These are phyloP conservation scores for Heliopora coerulea DNA, from an alignment of 92 coral and sea anemone species.

Conservation along the genomic window DNA sequence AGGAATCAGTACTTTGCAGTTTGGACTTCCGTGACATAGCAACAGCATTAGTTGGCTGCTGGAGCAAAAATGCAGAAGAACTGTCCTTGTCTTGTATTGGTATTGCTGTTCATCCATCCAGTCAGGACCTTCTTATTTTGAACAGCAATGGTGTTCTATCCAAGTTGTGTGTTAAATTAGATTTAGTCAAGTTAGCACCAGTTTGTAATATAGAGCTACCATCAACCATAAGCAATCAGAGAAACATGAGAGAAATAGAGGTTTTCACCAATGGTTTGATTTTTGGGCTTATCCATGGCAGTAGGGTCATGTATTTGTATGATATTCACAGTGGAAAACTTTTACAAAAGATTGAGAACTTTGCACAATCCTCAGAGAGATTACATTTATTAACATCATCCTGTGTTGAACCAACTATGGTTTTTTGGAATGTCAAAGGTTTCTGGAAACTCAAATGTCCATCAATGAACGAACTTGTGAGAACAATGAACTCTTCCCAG, in stretches of 20 bases:
- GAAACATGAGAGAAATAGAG: neutral
- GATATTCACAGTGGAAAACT: conserved; percentile 71
- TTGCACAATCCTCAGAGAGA: conserved; percentile 47
- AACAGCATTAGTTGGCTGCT: conserved; percentile 65
- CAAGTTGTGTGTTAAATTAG: conserved; percentile 58
- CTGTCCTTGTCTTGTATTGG: conserved; percentile 34
- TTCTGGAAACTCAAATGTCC: conserved; percentile 75
- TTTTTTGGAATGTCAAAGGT: conserved; percentile 68
- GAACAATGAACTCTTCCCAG: neutral
- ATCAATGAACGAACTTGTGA: conserved; percentile 63
- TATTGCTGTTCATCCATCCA: conserved; percentile 66
- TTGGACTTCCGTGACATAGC: conserved; percentile 78
- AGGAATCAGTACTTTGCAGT: conserved; percentile 49
- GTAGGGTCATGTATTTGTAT: conserved; percentile 58
- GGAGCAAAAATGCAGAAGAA: conserved; percentile 44
- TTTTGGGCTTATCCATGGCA: conserved; percentile 60
- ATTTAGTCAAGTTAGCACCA: conserved; percentile 44
- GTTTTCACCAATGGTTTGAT: conserved; percentile 65
- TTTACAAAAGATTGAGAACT: conserved; percentile 51
- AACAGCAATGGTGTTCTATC: conserved; percentile 46
- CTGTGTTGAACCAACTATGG: conserved; percentile 54
- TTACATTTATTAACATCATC: conserved; percentile 49
- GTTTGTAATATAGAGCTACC: conserved; percentile 51
- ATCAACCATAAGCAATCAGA: neutral
- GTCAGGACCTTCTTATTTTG: conserved; percentile 66